Base-by-base conservation (phyloP, 2,113 vertebrate species). In the Cynoglossus semilaevis region DNA sequence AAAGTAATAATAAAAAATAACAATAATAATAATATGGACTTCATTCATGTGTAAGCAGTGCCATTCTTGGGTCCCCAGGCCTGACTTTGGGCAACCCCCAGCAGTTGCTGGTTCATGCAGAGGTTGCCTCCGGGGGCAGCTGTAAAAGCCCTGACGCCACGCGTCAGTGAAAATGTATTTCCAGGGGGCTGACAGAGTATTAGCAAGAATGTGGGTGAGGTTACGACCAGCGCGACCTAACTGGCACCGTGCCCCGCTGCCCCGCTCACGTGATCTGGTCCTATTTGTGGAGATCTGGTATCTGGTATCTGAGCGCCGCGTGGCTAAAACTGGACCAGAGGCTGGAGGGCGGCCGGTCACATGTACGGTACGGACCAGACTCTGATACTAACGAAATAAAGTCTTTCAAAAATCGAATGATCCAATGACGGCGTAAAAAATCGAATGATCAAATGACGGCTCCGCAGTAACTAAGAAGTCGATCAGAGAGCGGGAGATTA, bases 131-230 rank as follows among this genome's bases (percentile, higher is more conserved):
- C 58, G 71, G 22, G 45, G 59, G 67, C 64, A 75, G 74, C 59
- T 72, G 38, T 57, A 53, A 61, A 72, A 67, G 58, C 63, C 15
- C 15, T 43, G 51, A 51, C n/a, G 48, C 72, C 67, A 65, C 44
- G 55, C 64, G 70, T 67, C 69, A 16, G 63, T 49, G 67, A 47
- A 55, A 53, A 52, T 74, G 72, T 86, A 87, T 90, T 88, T 85
- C 58, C 67, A 77, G 83, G 70, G 42, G 63, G 60, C 67, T 75
- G 76, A 83, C 77, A 63, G 48, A 52, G 73, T 79, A 75, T 65
- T 64, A 72, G 55, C 71, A 75, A 58, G 63, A 87, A 88, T 83
- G 85, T 76, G 84, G 84, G 80, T 58, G 70, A 76, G 82, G 82
- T 64, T 34, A 61, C 63, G 74, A 79, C 58, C 59, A 79, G 81